Evolutionary conservation across 2,888 invertebrate genomes (phyloP), one percentile per base, ranked within the genome.

Genomic region (Nomada flava): DNA sequence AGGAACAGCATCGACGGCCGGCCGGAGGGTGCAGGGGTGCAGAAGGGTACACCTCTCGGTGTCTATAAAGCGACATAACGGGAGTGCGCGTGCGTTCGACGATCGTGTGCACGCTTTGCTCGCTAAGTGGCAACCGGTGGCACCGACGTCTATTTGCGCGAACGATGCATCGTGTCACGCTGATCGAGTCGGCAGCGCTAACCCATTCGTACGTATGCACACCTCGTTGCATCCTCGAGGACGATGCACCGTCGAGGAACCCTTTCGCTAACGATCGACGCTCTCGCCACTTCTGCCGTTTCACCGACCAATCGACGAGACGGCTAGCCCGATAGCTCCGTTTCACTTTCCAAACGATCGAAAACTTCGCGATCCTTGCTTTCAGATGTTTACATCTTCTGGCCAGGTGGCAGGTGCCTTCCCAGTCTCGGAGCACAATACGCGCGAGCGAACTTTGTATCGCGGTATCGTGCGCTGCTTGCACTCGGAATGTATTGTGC

Each of bases 121-220:
- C 79, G 79, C 88, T 82, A 89, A 88, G 89, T 89, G 89, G 89
- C 89, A 89, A 88, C 89, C 88, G 89, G 88, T 88, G 88, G 89
- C 82, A 88, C 78, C 85, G 26, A 65, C 70, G 70, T 76, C 78
- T 83, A 83, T 84, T 85, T 83, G 81, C 80, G 86, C 76, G 74
- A 85, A 85, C 87, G 85, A 81, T 85, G 87, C 87, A 79, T 83
- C 85, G 77, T 64, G 70, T 79, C 89, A 74, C 69, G 79, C 79
- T 76, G 79, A 85, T 87, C 83, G 85, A 76, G 60, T 74, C 60
- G 44, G 73, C 81, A 36, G 36, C 82, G 75, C 72, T 65, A 76
- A 76, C 85, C 76, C 36, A 36, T 36, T 36, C 36, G 36, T 36
- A 75, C 74, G 70, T 60, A 79, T 60, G 47, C 78, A 29, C 65